Base-by-base conservation (phyloP, 2,113 vertebrate genomes). In the Saguinus imperator region DNA sequence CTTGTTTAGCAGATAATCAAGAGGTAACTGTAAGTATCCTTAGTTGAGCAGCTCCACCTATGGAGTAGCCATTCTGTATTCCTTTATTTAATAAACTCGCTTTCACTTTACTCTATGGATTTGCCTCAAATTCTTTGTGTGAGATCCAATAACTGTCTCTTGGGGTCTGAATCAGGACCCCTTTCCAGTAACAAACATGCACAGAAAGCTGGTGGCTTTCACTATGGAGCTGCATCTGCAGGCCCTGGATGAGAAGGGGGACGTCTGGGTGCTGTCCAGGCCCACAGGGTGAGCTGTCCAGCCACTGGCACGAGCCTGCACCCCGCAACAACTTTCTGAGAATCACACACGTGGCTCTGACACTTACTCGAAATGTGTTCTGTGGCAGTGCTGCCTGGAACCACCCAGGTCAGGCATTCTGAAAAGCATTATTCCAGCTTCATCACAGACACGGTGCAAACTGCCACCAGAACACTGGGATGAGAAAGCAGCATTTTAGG, bases 221-320 rank as follows among this genome's bases (percentile, higher is more conserved):
- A 43, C 8, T 14, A 13, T 20, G 21, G 25, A 58, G 32, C 79
- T 73, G 14, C 11, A 50, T 2, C 1, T 12, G 9, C 13, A 43
- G 40, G 43, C 45, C n/a, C 27, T 32, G 7, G 73, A 29, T 0
- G 20, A 27, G 75, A 17, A 29, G 11, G 35, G 37, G 4, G 4
- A 40, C 35, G 32, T 64, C 32, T 79, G 73, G 6, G 23, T 70
- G 48, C 27, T 35, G 27, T 29, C 55, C 64, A 40, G 23, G 75
- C 45, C 43, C 75, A 66, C 75, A 52, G 27, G 55, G 11, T 14
- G 21, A 48, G 57, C 43, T 18, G 40, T 66, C 4, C 8, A 37
- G 10, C 2, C 5, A 11, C 23, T 43, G 40, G 57, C 20, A 27
- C 1, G 23, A 5, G 1, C 3, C 29, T 55, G 21, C 25, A 48